Percentiles rank a stretch among this genome's conserved stretches.
Conservation (phyloP, 2,888 invertebrate species). For the Erpobdella octoculata region DNA sequence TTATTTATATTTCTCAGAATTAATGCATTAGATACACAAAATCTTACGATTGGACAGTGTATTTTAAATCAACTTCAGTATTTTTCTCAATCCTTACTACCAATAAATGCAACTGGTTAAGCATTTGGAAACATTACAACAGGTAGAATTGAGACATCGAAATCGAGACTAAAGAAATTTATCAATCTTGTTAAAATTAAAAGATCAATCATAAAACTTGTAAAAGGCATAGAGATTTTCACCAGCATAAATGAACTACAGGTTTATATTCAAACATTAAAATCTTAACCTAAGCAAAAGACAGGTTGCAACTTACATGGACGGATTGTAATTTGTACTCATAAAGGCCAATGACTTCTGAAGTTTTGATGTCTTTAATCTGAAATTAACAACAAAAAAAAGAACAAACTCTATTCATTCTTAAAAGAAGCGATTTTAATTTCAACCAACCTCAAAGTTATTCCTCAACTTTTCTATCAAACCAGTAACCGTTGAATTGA, state of each 20-base stretch:
- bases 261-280: not conserved
- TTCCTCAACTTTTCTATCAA: not conserved
- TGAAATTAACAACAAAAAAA: not conserved
- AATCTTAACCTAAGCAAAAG: not conserved
- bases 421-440: not conserved
- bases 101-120: too few relatives aligned
- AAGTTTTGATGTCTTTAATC: conserved; percentile 9
- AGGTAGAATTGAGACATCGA: too few relatives aligned
- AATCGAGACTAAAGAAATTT: too few relatives aligned
- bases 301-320: not conserved
- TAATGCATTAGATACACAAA: too few relatives aligned
- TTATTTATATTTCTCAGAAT: too few relatives aligned
- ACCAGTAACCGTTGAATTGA: not conserved
- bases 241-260: not conserved
- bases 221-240: too few relatives aligned
- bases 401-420: not conserved
- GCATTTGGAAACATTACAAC: too few relatives aligned
- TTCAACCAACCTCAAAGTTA: not conserved
- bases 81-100: too few relatives aligned
- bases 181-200: too few relatives aligned
- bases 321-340: conserved; percentile 2
- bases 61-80: too few relatives aligned
- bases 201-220: too few relatives aligned
- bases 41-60: too few relatives aligned
- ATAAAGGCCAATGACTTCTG: conserved; percentile 8